Evolutionary conservation across 2,113 vertebrate genomes (phyloP).

Genomic region (Sinocyclocheilus rhinocerous): DNA sequence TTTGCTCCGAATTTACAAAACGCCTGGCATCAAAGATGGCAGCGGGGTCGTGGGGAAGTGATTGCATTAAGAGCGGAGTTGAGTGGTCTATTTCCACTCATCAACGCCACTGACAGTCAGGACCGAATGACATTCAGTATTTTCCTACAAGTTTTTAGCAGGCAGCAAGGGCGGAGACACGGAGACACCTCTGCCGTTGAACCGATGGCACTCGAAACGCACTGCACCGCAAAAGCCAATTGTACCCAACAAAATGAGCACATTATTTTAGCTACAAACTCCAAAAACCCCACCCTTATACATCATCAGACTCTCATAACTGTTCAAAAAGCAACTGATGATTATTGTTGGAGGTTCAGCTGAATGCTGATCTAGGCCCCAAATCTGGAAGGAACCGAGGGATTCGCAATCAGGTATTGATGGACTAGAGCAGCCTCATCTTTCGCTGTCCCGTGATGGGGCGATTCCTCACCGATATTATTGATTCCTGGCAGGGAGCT

Average conservation of each 20-base stretch:
- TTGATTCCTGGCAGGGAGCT: constrained; percentile 69
- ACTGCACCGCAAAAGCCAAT: background rate
- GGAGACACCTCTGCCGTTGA: constrained; percentile 8
- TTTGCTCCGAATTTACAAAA: constrained; percentile 81
- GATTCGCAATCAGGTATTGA: constrained; percentile 58
- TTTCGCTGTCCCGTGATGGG: constrained; percentile 62
- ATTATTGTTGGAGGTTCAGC: constrained; percentile 33
- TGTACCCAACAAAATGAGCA: constrained; percentile 15
- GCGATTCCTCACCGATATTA: constrained; percentile 76
- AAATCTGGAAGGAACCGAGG: constrained; percentile 21
- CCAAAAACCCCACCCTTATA: background rate
- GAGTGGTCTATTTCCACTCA: constrained; percentile 73
- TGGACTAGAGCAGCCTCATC: constrained; percentile 56
- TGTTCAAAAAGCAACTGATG: background rate
- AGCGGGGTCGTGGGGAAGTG: constrained; percentile 66
- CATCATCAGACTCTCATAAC: background rate
- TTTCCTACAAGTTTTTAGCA: constrained; percentile 52
- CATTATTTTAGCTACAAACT: background rate
- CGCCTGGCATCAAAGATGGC: constrained; percentile 71
- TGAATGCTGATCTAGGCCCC: constrained; percentile 54
- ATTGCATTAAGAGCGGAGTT: constrained; percentile 71
- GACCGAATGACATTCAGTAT: constrained; percentile 39
- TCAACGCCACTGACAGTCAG: constrained; percentile 67
- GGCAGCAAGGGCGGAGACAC: constrained; percentile 32
- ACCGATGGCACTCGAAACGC: background rate